These are phyloP conservation scores for Temnothorax curvispinosus DNA, from an alignment of 1,140 invertebrate genomes.

Conservation along the genomic window DNA sequence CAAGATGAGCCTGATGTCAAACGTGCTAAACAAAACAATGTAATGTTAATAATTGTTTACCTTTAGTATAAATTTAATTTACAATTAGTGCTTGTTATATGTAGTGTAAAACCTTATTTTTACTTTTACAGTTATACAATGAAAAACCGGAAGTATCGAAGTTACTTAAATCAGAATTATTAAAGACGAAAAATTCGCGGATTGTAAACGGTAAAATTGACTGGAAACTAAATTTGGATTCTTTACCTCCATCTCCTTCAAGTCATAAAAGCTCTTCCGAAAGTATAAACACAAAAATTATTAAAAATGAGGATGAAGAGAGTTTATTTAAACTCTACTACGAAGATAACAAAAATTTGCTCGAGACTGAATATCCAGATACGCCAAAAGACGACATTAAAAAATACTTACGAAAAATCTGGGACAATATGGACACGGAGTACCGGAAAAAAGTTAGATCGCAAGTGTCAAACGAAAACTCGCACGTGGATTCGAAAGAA, in stretches of 20 bases:
- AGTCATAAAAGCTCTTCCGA: conserved; percentile 78
- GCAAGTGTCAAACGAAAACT: conserved; percentile 63
- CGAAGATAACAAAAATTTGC: conserved; percentile 84
- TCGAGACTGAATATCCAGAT: conserved; percentile 86
- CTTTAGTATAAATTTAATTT: not conserved
- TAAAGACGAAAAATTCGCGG: conserved; percentile 34
- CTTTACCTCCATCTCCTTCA: conserved; percentile 76
- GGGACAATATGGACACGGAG: conserved; percentile 83
- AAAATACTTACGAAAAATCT: conserved; percentile 86
- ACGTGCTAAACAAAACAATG: conserved; percentile 72
- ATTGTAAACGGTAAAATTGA: conserved; percentile 65
- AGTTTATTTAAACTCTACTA: conserved; percentile 86
- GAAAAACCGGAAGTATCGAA: conserved; percentile 36
- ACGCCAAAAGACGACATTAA: conserved; percentile 84
- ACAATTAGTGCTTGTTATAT: not conserved
- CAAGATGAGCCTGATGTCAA: conserved; percentile 66
- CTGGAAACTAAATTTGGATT: conserved; percentile 73
- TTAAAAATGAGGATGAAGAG: conserved; percentile 62
- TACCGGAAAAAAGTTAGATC: conserved; percentile 76
- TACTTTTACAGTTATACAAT: conserved; percentile 22
- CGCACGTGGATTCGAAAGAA: conserved; percentile 51
- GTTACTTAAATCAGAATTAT: conserved; percentile 49
- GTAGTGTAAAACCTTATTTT: conserved; percentile 1
- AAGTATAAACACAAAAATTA: conserved; percentile 61
- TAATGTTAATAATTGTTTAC: conserved; percentile 49